phyloP scores from a whole-genome alignment of 2,888 invertebrate species.

The Aspidiotus destructor region DNA sequence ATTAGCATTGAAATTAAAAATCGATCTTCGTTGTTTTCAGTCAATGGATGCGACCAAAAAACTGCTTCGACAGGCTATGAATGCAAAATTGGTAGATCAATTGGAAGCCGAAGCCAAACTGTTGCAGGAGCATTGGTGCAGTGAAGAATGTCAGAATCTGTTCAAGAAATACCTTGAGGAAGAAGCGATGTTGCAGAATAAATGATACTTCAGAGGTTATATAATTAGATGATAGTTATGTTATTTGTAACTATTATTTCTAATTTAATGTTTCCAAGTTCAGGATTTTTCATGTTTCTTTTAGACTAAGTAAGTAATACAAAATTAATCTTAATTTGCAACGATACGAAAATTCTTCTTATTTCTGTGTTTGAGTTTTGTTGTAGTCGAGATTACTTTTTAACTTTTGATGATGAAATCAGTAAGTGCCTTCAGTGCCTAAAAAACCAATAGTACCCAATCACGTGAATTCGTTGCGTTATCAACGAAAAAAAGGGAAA shows the following conservation, averaged over 20 bases:
- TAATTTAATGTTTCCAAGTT: too few relatives aligned
- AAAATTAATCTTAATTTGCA: too few relatives aligned
- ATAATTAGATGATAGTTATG: background rate
- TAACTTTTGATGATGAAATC: background rate
- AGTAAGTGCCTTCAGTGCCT: background rate
- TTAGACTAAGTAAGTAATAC: too few relatives aligned
- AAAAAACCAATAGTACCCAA: background rate
- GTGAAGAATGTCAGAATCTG: conserved; percentile 54
- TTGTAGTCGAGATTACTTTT: background rate
- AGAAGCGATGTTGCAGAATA: conserved; percentile 22
- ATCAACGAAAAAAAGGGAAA: too few relatives aligned
- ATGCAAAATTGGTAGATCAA: conserved; percentile 50
- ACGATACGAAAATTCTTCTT: background rate
- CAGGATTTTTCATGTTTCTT: too few relatives aligned
- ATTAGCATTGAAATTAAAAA: background rate
- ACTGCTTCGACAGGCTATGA: conserved; percentile 50
- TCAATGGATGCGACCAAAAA: conserved; percentile 53
- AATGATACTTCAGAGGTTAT: background rate
- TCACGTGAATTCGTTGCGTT: background rate
- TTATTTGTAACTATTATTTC: background rate
- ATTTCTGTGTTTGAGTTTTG: background rate
- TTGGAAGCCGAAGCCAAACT: conserved; percentile 59
- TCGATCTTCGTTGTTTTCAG: conserved; percentile 45
- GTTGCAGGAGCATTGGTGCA: conserved; percentile 64
- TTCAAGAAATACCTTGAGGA: conserved; percentile 35